phyloP scores from a whole-genome alignment of 2,113 vertebrate genomes.

The Microcebus jonahi region DNA sequence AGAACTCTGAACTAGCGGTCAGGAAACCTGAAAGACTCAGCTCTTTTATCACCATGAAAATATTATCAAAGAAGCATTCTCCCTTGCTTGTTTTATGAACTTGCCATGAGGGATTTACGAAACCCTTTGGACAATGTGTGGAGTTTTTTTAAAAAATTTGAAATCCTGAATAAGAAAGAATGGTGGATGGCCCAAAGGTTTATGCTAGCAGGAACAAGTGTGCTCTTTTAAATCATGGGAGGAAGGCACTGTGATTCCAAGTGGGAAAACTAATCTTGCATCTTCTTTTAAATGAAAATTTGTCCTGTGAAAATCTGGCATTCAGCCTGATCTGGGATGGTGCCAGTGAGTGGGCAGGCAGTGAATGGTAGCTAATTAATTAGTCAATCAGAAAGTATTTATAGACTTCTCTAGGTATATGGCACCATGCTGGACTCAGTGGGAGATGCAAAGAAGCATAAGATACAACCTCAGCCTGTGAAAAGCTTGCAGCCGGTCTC shows the following conservation, averaged over 20 bases:
- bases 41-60: neutral
- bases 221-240: neutral
- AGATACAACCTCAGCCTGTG: neutral
- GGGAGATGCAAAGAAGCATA: neutral
- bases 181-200: neutral
- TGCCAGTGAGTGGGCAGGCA: constrained; percentile 54
- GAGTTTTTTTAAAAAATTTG: neutral
- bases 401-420: neutral
- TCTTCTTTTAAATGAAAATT: constrained; percentile 52
- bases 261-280: neutral
- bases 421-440: neutral
- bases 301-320: constrained; percentile 49
- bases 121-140: neutral
- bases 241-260: neutral
- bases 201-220: neutral
- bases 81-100: neutral
- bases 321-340: constrained; percentile 5
- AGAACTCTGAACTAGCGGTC: neutral
- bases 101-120: neutral
- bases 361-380: constrained; percentile 67
- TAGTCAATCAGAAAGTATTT: constrained; percentile 73
- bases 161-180: neutral
- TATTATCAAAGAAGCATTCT: neutral
- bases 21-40: neutral
- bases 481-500: neutral